Base-by-base conservation (phyloP, 30 jellyfish, hydroid and myxozoan genomes). In the Hydractinia echinata region DNA sequence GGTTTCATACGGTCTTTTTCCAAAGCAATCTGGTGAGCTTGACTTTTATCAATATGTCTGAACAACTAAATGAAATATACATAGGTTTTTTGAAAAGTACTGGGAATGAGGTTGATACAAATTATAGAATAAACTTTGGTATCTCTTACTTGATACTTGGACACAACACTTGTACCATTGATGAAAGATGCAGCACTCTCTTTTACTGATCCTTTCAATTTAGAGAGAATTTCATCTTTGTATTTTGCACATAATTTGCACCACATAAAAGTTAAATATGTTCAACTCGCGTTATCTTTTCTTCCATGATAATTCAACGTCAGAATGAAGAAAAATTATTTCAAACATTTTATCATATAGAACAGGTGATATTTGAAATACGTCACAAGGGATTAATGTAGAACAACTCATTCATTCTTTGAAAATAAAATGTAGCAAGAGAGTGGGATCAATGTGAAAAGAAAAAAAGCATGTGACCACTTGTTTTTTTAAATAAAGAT, bases 111-210 rank as follows among this genome's bases (percentile, higher is more conserved):
- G n/a, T 9, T 56, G n/a, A 9, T 56, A 9, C 68, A 56, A 56
- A 56, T 10, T 56, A 9, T 9, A 56, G 68, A 56, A 9, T 56
- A n/a, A 56, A 56, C 13, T 56, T 11, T 15, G 18, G 15, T 8
- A 55, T 56, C 13, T n/a, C 85, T 52, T 61, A 77, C 85, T 61
- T 77, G 83, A 18, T 53, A 77, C 39, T 77, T 77, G 8, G 85
- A 53, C 16, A 77, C 85, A 1, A 54, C 10, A 13, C 21, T 77
- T 60, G 85, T 53, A n/a, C 85, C 61, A n/a, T 77, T 51, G 14
- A 55, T 48, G 51, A 77, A 77, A 53, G 85, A 80, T 30, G 56
- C 30, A 8, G 82, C 82, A 9, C 13, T 11, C 11, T 13, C 15
- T 73, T 49, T 73, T 14, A 76, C 82, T 13, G 74, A 20, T 15